phyloP scores from a whole-genome alignment of 2,888 invertebrate species.

The Cryptocephalus primarius region DNA sequence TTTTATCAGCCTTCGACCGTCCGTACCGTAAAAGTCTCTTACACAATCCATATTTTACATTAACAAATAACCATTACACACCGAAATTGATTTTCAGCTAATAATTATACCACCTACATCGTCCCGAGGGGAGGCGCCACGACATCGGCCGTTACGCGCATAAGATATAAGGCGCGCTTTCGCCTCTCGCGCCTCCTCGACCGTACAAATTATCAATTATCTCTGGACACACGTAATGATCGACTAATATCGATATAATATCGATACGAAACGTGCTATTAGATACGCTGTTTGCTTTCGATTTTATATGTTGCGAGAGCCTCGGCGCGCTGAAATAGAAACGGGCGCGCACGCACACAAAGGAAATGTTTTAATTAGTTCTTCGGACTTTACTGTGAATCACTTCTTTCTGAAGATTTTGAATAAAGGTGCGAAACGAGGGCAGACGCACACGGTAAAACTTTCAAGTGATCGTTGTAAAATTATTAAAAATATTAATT shows the following conservation, averaged over 20 bases:
- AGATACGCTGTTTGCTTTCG: slow-evolving; percentile 15
- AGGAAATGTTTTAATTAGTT: too few species aligned
- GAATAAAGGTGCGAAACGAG: too few species aligned
- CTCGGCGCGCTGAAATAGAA: too few species aligned
- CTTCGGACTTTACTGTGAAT: too few species aligned
- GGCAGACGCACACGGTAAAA: too few species aligned
- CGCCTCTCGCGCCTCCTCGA: slow-evolving; percentile 1
- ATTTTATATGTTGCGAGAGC: slow-evolving; percentile 1
- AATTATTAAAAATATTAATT: too few species aligned
- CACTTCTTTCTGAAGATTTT: too few species aligned
- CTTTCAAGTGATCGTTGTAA: too few species aligned
- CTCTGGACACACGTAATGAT: slow-evolving; percentile 16
- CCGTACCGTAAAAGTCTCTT: too few species aligned
- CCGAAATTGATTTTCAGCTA: slow-evolving; percentile 15
- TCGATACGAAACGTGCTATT: slow-evolving; percentile 16
- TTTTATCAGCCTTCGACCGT: too few species aligned
- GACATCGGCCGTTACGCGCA: slow-evolving; percentile 4
- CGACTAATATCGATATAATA: slow-evolving; percentile 20
- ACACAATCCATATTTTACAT: not conserved
- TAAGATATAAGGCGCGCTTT: slow-evolving; percentile 6
- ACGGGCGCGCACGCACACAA: too few species aligned
- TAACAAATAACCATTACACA: slow-evolving; percentile 16
- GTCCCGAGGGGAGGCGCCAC: slow-evolving; percentile 2
- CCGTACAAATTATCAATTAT: slow-evolving; percentile 16
- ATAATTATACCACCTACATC: slow-evolving; percentile 16